A percentile compares a stretch with the other conserved stretches of the same genome.
phyloP scores from a whole-genome alignment of 2,113 vertebrate species.

The Cochlearius cochlearius region DNA sequence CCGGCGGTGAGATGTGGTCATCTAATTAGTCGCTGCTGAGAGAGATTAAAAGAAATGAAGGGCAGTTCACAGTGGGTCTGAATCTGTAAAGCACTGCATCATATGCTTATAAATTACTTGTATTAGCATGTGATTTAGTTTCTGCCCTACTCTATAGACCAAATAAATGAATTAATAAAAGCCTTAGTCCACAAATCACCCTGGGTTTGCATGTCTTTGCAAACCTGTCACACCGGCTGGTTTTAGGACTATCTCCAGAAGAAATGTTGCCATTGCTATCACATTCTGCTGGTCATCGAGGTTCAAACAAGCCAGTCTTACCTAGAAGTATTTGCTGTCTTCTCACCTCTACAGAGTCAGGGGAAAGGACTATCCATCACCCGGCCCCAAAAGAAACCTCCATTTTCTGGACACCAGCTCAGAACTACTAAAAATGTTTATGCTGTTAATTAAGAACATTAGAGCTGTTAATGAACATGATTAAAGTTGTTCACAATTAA shows the following conservation, averaged over 20 bases:
- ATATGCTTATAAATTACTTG: not conserved
- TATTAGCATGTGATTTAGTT: not conserved
- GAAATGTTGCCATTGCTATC: not conserved
- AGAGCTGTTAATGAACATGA: conserved; percentile 26
- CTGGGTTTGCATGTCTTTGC: not conserved
- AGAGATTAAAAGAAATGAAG: not conserved
- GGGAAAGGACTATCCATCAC: not conserved
- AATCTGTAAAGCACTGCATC: not conserved
- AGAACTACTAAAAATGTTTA: not conserved
- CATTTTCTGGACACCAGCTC: not conserved
- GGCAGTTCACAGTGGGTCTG: not conserved
- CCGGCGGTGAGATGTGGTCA: not conserved
- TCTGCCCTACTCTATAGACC: not conserved
- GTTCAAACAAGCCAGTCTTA: not conserved
- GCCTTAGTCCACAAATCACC: not conserved
- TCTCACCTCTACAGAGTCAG: not conserved
- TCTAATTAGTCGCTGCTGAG: not conserved
- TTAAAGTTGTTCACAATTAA: conserved; percentile 28
- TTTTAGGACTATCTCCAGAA: not conserved
- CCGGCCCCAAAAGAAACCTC: not conserved
- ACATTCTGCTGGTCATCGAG: not conserved
- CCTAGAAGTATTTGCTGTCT: not conserved
- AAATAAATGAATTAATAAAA: not conserved
- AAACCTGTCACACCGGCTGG: not conserved
- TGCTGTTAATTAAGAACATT: conserved; percentile 35